Percentiles rank a stretch among this genome's conserved stretches.
These are phyloP conservation scores for Furcula furcula DNA, from an alignment of 2,888 invertebrate genomes.

Conservation along the genomic window DNA sequence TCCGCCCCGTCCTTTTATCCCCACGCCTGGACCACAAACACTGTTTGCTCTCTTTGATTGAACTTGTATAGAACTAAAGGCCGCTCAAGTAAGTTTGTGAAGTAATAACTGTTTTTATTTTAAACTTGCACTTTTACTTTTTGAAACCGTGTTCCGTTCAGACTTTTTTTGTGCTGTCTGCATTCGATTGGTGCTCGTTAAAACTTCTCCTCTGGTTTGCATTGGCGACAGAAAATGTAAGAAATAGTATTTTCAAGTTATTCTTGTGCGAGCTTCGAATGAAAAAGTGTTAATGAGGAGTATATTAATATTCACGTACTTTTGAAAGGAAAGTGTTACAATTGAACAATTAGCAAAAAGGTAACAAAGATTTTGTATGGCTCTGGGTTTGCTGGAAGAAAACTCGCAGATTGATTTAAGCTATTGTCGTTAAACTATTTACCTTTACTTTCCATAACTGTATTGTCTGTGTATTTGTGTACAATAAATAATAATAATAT, in stretches of 20 bases:
- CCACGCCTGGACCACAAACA: conserved; percentile 38
- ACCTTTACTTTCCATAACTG: no score
- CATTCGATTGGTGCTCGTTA: conserved; percentile 49
- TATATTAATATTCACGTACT: no score
- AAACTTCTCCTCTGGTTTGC: conserved; percentile 35
- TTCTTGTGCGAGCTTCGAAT: conserved; percentile 4
- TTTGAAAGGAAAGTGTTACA: no score
- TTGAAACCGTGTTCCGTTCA: conserved; percentile 14
- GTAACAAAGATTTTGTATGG: no score
- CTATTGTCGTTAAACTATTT: no score
- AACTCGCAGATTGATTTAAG: no score
- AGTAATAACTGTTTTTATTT: conserved; percentile 56
- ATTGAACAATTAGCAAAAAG: no score
- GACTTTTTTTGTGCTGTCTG: conserved; percentile 32
- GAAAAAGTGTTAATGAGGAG: background rate
- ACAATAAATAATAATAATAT: no score
- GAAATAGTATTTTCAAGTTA: conserved; percentile 13
- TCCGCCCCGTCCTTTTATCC: conserved; percentile 36
- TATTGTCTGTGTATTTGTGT: no score
- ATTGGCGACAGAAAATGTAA: background rate
- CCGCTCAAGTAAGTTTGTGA: conserved; percentile 46
- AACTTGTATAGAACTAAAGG: conserved; percentile 57
- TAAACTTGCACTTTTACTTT: conserved; percentile 19
- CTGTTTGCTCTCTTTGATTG: conserved; percentile 73
- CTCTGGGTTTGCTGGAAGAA: no score